phyloP scores from a whole-genome alignment of 2,797 vertebrate species.

The Tenualosa ilisha region DNA sequence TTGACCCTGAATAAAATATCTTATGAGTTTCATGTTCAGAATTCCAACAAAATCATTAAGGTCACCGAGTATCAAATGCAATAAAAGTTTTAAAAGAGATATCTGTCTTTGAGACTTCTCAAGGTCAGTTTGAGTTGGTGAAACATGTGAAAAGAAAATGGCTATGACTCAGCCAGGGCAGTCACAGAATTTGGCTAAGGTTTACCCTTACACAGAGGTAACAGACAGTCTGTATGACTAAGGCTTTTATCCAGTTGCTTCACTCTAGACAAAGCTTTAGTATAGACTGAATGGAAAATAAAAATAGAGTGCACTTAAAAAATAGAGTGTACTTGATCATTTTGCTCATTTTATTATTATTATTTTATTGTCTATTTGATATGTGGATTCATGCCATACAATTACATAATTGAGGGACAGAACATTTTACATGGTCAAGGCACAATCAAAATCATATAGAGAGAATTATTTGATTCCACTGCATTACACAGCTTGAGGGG shows the following conservation, averaged over 20 bases:
- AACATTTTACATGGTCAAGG: constrained; percentile 8
- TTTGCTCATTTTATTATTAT: background rate
- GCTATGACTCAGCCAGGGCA: too few relatives aligned
- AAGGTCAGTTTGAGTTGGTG: background rate
- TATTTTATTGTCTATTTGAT: background rate
- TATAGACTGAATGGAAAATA: too few relatives aligned
- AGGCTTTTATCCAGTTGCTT: too few relatives aligned
- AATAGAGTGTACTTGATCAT: background rate
- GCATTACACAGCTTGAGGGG: constrained; percentile 54
- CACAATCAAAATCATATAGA: constrained; percentile 30
- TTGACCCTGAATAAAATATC: constrained; percentile 15
- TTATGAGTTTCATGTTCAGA: background rate
- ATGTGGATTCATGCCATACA: background rate
- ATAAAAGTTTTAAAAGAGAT: constrained; percentile 16
- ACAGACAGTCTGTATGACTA: background rate
- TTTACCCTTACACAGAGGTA: background rate
- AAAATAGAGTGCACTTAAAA: background rate
- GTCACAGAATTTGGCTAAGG: background rate
- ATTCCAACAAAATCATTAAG: background rate
- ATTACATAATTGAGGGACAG: constrained; percentile 6
- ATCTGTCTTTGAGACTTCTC: constrained; percentile 1
- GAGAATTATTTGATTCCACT: constrained; percentile 61
- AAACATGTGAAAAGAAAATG: background rate
- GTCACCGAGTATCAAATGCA: background rate
- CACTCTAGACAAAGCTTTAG: too few relatives aligned